Conservation (phyloP, 2,888 invertebrate genomes). For the Zygogramma bicolorata region DNA sequence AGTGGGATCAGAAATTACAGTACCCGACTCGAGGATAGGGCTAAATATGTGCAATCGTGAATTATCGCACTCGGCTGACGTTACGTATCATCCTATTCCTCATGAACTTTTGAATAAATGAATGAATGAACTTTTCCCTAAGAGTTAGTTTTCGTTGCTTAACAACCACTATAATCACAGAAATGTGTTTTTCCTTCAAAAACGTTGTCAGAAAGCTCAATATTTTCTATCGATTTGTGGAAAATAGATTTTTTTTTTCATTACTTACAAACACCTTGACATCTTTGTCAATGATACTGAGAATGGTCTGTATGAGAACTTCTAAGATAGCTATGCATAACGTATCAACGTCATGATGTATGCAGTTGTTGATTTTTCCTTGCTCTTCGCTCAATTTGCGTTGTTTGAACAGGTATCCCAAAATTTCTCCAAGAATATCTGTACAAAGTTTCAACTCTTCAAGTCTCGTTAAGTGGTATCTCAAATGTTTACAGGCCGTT, state of each 20-base stretch:
- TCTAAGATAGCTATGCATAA: constrained; percentile 84
- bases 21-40: too few relatives aligned
- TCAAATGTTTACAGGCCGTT: constrained; percentile 87
- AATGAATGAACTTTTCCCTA: too few relatives aligned
- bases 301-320: constrained; percentile 86
- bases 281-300: constrained; percentile 83
- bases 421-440: constrained; percentile 88
- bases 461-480: constrained; percentile 83
- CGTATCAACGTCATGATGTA: constrained; percentile 85
- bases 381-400: constrained; percentile 67
- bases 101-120: too few relatives aligned
- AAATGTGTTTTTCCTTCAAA: too few relatives aligned
- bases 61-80: too few relatives aligned
- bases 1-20: too few relatives aligned
- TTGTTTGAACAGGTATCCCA: constrained; percentile 74
- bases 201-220: neutral
- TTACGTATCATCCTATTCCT: too few relatives aligned
- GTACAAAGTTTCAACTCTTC: constrained; percentile 88
- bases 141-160: too few relatives aligned
- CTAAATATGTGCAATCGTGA: too few relatives aligned
- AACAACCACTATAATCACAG: too few relatives aligned
- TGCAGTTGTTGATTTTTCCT: constrained; percentile 73
- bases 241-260: neutral
- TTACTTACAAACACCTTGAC: constrained; percentile 69
- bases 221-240: too few relatives aligned